phyloP scores from a whole-genome alignment of 2,113 vertebrate genomes.

The Phainopepla nitens region DNA sequence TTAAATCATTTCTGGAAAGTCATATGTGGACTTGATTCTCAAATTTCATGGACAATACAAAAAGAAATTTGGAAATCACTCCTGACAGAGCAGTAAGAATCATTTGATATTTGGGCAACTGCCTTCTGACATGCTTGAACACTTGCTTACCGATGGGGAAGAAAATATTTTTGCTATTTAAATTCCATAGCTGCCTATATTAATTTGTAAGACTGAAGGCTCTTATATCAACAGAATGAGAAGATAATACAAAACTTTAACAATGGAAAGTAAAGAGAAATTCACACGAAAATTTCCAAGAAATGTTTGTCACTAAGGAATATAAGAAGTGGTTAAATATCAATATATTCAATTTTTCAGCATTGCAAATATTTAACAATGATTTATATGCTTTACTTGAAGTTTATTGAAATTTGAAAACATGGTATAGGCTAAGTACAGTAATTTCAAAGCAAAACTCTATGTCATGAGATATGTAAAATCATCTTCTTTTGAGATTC shows the following conservation, averaged over 20 bases:
- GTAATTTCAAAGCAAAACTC: background rate
- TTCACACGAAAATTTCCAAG: background rate
- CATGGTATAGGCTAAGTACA: accelerated
- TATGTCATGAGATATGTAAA: background rate
- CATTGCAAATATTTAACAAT: background rate
- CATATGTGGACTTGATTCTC: background rate
- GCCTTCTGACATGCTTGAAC: background rate
- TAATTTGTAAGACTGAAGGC: background rate
- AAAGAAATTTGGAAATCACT: background rate
- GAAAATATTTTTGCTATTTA: background rate
- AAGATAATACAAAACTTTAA: background rate
- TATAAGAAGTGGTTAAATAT: background rate
- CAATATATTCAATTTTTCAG: background rate
- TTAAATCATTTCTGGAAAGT: background rate
- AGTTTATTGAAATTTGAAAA: background rate
- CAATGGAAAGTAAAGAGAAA: background rate
- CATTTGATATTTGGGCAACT: background rate
- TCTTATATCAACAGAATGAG: background rate
- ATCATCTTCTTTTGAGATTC: background rate
- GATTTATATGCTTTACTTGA: background rate
- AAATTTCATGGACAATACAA: background rate
- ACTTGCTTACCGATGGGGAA: background rate
- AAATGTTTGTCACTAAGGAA: background rate
- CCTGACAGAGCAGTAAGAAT: background rate
- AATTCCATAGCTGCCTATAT: background rate